These are phyloP conservation scores for Tetragnatha versicolor DNA, from an alignment of 1,140 invertebrate species.

Conservation along the genomic window DNA sequence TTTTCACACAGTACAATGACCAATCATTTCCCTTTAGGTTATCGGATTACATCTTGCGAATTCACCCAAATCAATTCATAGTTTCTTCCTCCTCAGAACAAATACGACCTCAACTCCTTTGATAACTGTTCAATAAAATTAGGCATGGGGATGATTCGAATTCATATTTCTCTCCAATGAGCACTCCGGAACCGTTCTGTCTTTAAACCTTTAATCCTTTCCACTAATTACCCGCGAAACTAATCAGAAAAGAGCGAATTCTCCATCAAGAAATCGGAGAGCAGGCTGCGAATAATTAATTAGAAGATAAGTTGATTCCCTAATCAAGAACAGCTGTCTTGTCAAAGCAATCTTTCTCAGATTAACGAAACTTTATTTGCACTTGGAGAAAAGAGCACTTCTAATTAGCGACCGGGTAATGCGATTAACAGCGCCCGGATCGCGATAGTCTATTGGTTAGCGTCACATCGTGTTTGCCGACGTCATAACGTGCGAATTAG, in stretches of 20 bases:
- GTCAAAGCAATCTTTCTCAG: constrained; percentile 49
- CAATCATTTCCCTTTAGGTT: not conserved
- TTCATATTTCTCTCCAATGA: not conserved
- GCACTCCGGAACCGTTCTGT: not conserved
- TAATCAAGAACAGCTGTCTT: constrained; percentile 48
- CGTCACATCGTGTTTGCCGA: constrained; percentile 12
- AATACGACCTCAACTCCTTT: too few species aligned
- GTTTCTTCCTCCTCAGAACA: not conserved
- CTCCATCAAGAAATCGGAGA: constrained; percentile 44
- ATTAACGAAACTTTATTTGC: constrained; percentile 51
- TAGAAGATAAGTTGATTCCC: constrained; percentile 44
- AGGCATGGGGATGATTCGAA: not conserved
- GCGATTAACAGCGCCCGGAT: constrained; percentile 30
- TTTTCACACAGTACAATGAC: not conserved
- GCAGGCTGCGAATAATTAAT: constrained; percentile 36
- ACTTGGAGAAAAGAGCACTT: constrained; percentile 46
- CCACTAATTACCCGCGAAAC: constrained; percentile 6
- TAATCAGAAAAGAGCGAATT: constrained; percentile 40
- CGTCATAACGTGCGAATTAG: too few species aligned
- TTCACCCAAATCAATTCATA: constrained; percentile 2
- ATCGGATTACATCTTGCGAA: not conserved
- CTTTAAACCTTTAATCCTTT: constrained; percentile 39
- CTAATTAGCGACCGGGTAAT: constrained; percentile 51
- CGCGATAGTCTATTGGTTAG: not conserved
- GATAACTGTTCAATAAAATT: too few species aligned